phyloP scores from a whole-genome alignment of 1,140 invertebrate genomes.

The Himalopsyche phryganea region DNA sequence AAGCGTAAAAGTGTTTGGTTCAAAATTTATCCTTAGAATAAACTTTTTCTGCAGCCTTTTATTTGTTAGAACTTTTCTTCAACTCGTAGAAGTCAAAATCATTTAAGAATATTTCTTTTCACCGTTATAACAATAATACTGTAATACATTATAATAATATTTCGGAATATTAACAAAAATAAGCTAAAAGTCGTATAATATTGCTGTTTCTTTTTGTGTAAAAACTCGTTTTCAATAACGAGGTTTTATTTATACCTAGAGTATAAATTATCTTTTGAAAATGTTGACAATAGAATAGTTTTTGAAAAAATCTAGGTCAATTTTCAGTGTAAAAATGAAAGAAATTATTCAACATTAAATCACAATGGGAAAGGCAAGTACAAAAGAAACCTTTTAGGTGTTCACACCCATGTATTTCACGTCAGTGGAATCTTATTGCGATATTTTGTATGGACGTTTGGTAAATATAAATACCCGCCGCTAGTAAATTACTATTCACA shows the following conservation, averaged over 20 bases:
- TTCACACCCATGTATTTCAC: too few relatives aligned
- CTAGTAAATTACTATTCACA: too few relatives aligned
- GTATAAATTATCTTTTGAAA: too few relatives aligned
- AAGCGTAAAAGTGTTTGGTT: slow-evolving; percentile 18
- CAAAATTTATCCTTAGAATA: slow-evolving; percentile 12
- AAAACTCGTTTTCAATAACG: background rate
- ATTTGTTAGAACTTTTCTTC: slow-evolving; percentile 6
- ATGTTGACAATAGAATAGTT: too few relatives aligned
- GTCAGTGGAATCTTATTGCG: too few relatives aligned
- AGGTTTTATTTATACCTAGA: background rate
- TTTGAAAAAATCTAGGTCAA: too few relatives aligned
- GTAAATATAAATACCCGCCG: too few relatives aligned
- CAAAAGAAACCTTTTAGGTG: too few relatives aligned
- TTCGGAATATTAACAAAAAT: background rate
- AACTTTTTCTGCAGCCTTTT: slow-evolving; percentile 19
- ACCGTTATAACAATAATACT: background rate
- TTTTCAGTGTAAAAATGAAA: too few relatives aligned
- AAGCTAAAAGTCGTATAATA: background rate
- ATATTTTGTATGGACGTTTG: too few relatives aligned
- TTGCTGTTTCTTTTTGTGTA: background rate
- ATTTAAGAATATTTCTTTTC: background rate
- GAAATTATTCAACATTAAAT: too few relatives aligned
- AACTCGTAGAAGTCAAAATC: background rate
- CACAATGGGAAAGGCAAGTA: too few relatives aligned
- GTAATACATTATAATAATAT: background rate